Evolutionary conservation across 1,140 invertebrate genomes (phyloP).

Genomic region (Dryas iulia): DNA sequence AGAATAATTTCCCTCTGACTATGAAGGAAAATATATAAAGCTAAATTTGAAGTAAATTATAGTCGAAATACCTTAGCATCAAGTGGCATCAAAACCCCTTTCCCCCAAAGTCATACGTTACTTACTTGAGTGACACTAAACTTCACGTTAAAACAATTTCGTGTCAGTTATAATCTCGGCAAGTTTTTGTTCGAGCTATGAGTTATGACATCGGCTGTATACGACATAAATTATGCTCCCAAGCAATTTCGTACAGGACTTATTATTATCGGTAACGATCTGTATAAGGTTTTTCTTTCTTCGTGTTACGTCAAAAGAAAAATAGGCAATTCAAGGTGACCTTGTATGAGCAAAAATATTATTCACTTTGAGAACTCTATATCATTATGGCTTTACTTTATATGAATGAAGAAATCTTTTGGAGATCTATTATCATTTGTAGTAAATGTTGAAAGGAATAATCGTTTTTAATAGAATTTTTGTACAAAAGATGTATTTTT

Average conservation of each 20-base stretch:
- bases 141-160: constrained; percentile 44
- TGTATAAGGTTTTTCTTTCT: constrained; percentile 16
- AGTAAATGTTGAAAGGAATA: not conserved
- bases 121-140: not conserved
- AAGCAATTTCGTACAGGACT: constrained; percentile 37
- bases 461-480: too few relatives aligned
- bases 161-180: constrained; percentile 44
- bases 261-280: constrained; percentile 51
- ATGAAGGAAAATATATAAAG: too few relatives aligned
- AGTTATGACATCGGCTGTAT: constrained; percentile 57
- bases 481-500: not conserved
- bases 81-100: not conserved
- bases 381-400: not conserved
- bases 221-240: constrained; percentile 51
- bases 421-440: not conserved
- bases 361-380: constrained; percentile 6
- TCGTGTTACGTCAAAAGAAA: constrained; percentile 14
- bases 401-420: constrained; percentile 4
- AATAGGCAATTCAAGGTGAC: constrained; percentile 22
- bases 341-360: constrained; percentile 11
- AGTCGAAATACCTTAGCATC: not conserved
- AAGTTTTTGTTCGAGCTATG: constrained; percentile 44
- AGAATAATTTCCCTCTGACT: too few relatives aligned
- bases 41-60: too few relatives aligned
- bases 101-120: not conserved